Evolutionary conservation across 2,888 invertebrate species (phyloP).

Genomic region (Elysia crispata): DNA sequence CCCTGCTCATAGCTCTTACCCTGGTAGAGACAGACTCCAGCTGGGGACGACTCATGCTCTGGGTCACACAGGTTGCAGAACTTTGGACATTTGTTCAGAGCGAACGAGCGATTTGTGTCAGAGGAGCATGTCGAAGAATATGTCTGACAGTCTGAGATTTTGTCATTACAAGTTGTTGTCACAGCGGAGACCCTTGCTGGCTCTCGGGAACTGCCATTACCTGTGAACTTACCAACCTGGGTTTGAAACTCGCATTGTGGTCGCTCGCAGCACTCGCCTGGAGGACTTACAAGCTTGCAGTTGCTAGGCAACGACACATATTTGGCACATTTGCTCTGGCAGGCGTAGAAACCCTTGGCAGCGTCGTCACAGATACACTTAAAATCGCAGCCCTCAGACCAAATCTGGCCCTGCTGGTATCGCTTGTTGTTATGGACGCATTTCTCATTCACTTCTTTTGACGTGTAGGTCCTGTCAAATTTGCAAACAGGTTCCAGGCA

Average conservation of each 20-base stretch:
- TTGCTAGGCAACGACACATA: slow-evolving; percentile 60
- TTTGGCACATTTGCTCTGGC: slow-evolving; percentile 56
- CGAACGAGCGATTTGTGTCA: slow-evolving; percentile 57
- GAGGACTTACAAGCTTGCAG: slow-evolving; percentile 59
- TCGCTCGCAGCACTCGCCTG: slow-evolving; percentile 66
- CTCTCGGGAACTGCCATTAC: slow-evolving; percentile 62
- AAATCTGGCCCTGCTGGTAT: slow-evolving; percentile 56
- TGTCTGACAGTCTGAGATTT: slow-evolving; percentile 57
- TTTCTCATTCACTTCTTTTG: slow-evolving; percentile 62
- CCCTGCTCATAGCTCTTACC: slow-evolving; percentile 63
- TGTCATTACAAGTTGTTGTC: slow-evolving; percentile 62
- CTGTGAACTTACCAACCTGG: slow-evolving; percentile 64
- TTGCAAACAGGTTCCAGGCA: slow-evolving; percentile 67
- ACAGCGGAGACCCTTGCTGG: slow-evolving; percentile 53
- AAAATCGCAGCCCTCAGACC: slow-evolving; percentile 55
- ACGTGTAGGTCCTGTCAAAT: slow-evolving; percentile 63
- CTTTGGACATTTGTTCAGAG: slow-evolving; percentile 59
- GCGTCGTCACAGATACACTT: slow-evolving; percentile 54
- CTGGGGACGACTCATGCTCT: slow-evolving; percentile 21
- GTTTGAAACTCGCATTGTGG: slow-evolving; percentile 65
- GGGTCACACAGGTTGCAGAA: slow-evolving; percentile 58
- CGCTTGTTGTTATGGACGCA: slow-evolving; percentile 51
- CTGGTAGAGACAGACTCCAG: slow-evolving; percentile 58
- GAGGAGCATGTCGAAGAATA: slow-evolving; percentile 59
- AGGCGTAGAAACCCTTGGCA: slow-evolving; percentile 48